Base-by-base conservation (phyloP, 2,797 vertebrate genomes). In the Dipus sagitta region DNA sequence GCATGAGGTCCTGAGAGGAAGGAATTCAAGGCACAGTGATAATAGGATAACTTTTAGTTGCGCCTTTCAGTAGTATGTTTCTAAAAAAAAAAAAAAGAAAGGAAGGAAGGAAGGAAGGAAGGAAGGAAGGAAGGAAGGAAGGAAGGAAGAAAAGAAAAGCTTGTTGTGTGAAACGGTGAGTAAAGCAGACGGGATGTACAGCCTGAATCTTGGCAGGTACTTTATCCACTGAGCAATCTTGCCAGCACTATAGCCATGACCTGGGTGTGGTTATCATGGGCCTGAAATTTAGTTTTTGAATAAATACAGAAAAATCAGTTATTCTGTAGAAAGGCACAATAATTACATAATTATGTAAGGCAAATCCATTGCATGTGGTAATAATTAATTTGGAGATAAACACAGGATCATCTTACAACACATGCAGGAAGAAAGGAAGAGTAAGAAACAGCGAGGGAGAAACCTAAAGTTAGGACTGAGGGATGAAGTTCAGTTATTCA, bases 221-320 rank as follows among this genome's bases (percentile, higher is more conserved):
- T 58, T 58, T 58, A 58, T 58, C 54, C 54, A 14, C 54, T 58
- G 54, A 58, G 54, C 17, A 9, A 47, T 58, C 54, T 58, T 58
- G 10, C 54, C 20, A 92, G 71, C 84, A 68, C n/a, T 58, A 82
- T 30, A 24, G 14, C 1, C 21, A 58, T 30, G 70, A 67, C n/a
- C 93, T 91, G 71, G 58, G 81, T 86, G n/a, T 2, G 7, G 88
- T 75, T 86, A 79, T 34, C 76, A 38, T 54, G 75, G 30, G 1
- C 34, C 21, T 64, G 18, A 88, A 91, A 86, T 54, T 28, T 32
- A 72, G 65, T 84, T 81, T 86, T 74, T 68, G 88, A 86, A 91
- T 58, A 82, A 86, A 91, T 58, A 82, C 2, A 58, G 58, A 92
- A 34, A 14, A 90, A 62, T 32, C 58, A 54, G 6, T n/a, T 81